Evolutionary conservation across 2,888 invertebrate species (phyloP).

Genomic region (Ophion costatus): DNA sequence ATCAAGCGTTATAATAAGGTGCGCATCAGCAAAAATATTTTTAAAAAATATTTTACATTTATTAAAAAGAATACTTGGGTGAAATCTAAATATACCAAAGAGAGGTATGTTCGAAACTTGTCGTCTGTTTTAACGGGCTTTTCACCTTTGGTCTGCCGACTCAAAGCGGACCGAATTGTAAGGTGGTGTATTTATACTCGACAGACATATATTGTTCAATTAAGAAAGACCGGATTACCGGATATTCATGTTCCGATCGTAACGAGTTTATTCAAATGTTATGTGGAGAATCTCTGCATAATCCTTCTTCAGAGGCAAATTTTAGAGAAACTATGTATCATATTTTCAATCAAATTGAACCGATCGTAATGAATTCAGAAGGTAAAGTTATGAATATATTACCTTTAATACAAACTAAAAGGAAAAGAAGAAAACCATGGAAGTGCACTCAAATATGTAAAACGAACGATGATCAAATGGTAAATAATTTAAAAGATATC

Average conservation of each 20-base stretch:
- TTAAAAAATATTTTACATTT: slow-evolving; percentile 6
- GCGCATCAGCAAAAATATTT: not conserved
- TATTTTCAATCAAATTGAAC: not conserved
- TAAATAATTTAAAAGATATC: slow-evolving; percentile 22
- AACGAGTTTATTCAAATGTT: slow-evolving; percentile 9
- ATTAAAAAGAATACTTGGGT: not conserved
- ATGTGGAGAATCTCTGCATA: slow-evolving; percentile 23
- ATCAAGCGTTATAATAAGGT: no score
- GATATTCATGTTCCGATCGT: not conserved
- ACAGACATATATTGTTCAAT: not conserved
- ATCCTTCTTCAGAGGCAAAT: slow-evolving; percentile 17
- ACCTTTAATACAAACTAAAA: slow-evolving; percentile 26
- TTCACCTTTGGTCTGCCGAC: slow-evolving; percentile 11
- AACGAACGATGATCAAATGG: slow-evolving; percentile 1
- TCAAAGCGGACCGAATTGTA: slow-evolving; percentile 33
- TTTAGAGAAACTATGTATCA: slow-evolving; percentile 16
- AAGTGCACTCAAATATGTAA: slow-evolving; percentile 27
- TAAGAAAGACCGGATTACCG: slow-evolving; percentile 20
- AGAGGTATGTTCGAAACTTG: slow-evolving; percentile 25
- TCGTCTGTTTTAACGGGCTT: not conserved
- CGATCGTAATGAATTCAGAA: slow-evolving; percentile 33
- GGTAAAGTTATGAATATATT: slow-evolving; percentile 36
- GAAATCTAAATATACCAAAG: not conserved
- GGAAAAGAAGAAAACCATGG: slow-evolving; percentile 17
- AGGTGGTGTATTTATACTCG: slow-evolving; percentile 14